These are phyloP conservation scores for Blastomussa wellsi DNA, from an alignment of 92 coral and sea anemone species.

Conservation along the genomic window DNA sequence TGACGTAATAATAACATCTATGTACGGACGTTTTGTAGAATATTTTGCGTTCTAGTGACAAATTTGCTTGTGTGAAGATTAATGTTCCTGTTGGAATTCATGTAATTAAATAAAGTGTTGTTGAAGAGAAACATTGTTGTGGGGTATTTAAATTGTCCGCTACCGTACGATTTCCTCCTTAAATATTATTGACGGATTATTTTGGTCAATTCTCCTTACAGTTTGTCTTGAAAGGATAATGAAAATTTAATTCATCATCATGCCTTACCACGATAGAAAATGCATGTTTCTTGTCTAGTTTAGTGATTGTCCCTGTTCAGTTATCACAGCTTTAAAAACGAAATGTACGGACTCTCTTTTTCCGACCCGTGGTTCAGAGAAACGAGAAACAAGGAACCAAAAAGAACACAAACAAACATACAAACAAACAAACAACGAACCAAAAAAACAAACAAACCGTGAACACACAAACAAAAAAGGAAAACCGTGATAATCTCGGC, in stretches of 20 bases:
- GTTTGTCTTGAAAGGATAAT: neutral
- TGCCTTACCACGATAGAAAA: neutral
- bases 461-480: neutral
- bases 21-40: constrained; percentile 53
- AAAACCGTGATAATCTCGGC: neutral
- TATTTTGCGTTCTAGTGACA: constrained; percentile 54
- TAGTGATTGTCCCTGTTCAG: neutral
- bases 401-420: neutral
- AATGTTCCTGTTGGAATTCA: constrained; percentile 37
- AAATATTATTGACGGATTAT: neutral
- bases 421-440: neutral
- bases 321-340: no score
- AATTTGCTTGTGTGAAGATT: constrained; percentile 25
- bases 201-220: neutral
- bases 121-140: constrained; percentile 1
- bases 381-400: neutral
- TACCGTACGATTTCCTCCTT: neutral
- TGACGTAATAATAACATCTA: constrained; percentile 40
- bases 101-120: constrained; percentile 40
- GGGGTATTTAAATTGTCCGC: constrained; percentile 18
- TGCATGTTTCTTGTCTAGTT: neutral
- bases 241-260: neutral
- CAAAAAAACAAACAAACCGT: neutral
- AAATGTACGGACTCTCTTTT: no score
- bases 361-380: neutral